Base-by-base conservation (phyloP, 2,888 invertebrate genomes). In the Drosophila tripunctata region DNA sequence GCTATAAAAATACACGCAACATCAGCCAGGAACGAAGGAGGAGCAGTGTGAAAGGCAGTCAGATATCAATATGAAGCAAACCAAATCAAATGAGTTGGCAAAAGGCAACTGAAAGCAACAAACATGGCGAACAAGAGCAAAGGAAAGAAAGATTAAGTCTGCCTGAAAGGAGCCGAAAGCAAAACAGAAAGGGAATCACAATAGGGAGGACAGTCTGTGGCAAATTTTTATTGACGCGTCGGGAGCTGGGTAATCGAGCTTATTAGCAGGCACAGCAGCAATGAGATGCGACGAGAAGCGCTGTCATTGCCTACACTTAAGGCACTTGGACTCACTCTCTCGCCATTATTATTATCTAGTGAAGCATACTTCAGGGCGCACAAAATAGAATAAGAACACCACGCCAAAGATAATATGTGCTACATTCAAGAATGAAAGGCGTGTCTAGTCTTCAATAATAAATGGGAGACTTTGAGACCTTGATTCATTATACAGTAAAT, bases 1-100 rank as follows among this genome's bases (percentile, higher is more conserved):
- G 82, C 82, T 64, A 85, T 87, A 85, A 85, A 87, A 67, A 75
- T 64, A 80, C 81, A 68, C 75, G 60, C 72, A 66, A 60, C 43
- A 35, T 10, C 2, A n/a, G 41, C 0, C 5, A 2, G 17, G 15
- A 2, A 3, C 1, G 1, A 12, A 4, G n/a, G 2, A 10, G n/a
- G 10, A 50, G 17, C 17, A 12, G 19, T 7, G 24, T 1, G 12
- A 10, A n/a, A 24, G 43, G 35, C 38, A 17, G 50, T 54, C 74
- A 44, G 61, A 82, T 85, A 87, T 85, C 86, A 87, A 72, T 72
- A 84, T 82, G 79, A 85, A 56, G 64, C 54, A 48, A 67, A 56
- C 55, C 72, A 72, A 83, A 85, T 83, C 87, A 83, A 83, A 82
- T 87, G 86, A 87, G 77, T 83, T 72, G 79, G 83, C 86, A 87